These are phyloP conservation scores for Tenthredo amoena DNA, from an alignment of 2,888 invertebrate species.

Conservation along the genomic window DNA sequence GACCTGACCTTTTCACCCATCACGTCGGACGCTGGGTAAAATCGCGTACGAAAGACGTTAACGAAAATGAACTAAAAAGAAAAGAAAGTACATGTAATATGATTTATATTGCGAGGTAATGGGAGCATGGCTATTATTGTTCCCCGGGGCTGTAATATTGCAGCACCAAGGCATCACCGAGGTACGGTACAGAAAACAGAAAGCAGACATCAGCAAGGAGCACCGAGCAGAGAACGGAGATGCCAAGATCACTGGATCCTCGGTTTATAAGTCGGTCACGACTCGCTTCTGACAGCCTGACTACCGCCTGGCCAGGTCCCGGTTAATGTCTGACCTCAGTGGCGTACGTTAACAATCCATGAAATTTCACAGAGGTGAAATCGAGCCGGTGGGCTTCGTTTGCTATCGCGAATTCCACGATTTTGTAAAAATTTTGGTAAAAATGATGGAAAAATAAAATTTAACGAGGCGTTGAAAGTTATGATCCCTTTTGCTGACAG, in stretches of 20 bases:
- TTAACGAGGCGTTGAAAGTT: constrained; percentile 57
- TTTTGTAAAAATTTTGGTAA: too few relatives aligned
- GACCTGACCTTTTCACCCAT: constrained; percentile 65
- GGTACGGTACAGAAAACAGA: constrained; percentile 27
- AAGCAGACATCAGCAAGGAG: constrained; percentile 15
- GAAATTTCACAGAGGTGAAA: constrained; percentile 33
- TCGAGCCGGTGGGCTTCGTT: neutral
- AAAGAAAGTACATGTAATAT: constrained; percentile 54
- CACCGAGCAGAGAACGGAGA: constrained; percentile 4
- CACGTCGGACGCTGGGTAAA: constrained; percentile 63
- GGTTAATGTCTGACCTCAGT: constrained; percentile 66
- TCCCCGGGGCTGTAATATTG: constrained; percentile 61
- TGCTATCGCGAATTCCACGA: neutral
- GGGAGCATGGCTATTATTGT: constrained; percentile 70
- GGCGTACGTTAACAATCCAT: constrained; percentile 59
- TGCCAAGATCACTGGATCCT: constrained; percentile 41
- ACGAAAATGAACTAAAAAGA: neutral
- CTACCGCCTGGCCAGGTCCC: constrained; percentile 32
- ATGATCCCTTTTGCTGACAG: constrained; percentile 58
- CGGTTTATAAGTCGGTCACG: constrained; percentile 63
- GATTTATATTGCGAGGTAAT: constrained; percentile 75
- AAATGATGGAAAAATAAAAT: neutral
- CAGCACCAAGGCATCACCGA: neutral
- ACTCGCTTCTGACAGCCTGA: constrained; percentile 60
- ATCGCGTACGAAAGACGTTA: constrained; percentile 49